phyloP scores from a whole-genome alignment of 1,140 invertebrate genomes.

The Apolygus lucorum region DNA sequence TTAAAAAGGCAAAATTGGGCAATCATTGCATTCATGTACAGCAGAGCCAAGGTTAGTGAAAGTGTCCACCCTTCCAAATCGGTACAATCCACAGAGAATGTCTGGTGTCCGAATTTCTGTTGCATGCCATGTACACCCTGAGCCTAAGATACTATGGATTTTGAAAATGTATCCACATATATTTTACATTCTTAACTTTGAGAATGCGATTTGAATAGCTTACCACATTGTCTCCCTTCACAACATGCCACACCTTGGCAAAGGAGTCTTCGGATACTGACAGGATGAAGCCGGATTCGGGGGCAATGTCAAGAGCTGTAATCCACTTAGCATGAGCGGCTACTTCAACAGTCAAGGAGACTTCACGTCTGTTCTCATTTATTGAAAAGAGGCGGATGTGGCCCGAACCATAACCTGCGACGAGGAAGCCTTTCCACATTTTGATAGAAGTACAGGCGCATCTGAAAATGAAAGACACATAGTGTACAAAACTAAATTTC shows the following conservation, averaged over 20 bases:
- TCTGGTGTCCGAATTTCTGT: too few species aligned
- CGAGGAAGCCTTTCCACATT: conserved; percentile 35
- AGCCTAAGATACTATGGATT: too few species aligned
- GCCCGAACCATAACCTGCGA: conserved; percentile 44
- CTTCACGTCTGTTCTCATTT: conserved; percentile 29
- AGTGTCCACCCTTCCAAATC: too few species aligned
- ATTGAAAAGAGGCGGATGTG: conserved; percentile 41
- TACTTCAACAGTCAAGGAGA: conserved; percentile 39
- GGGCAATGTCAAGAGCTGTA: conserved; percentile 42
- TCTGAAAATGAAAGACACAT: conserved; percentile 26
- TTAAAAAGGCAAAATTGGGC: too few species aligned
- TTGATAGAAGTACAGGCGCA: conserved; percentile 33
- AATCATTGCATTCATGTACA: too few species aligned
- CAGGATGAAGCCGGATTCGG: conserved; percentile 39
- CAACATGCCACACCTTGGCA: conserved; percentile 42
- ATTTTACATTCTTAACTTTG: background rate
- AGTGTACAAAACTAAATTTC: too few species aligned
- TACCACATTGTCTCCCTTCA: conserved; percentile 28
- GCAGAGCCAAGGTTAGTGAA: too few species aligned
- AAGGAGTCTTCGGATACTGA: conserved; percentile 44
- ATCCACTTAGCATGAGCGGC: conserved; percentile 44
- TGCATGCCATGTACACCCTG: too few species aligned
- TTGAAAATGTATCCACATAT: too few species aligned
- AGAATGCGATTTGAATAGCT: background rate
- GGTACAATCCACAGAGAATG: too few species aligned